Evolutionary conservation across 2,797 vertebrate species (phyloP), one percentile per base, ranked within the genome.

Genomic region (Onychomys leucogaster): DNA sequence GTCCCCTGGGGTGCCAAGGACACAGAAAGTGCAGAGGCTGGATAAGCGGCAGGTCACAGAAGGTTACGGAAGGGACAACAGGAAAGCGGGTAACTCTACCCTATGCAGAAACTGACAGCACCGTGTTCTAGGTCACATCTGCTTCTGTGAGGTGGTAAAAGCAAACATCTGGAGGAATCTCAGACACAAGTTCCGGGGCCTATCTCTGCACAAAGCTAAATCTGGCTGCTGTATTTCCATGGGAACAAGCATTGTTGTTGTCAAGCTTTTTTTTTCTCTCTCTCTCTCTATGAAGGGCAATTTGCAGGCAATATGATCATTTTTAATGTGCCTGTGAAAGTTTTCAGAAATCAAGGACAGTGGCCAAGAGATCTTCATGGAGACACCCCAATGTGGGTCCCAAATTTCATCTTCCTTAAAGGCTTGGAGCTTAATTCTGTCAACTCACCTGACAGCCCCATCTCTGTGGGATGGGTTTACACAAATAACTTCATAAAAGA

Each of bases 81-180:
- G 59, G 25, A 85, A 81, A 96, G n/a, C n/a, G 67, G 71, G 89
- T 29, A 29, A 71, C 32, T 32, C 27, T 8, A 6, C 6, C 81
- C 57, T 91, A 61, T 25, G 32, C 34, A 77, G 71, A 89, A 89
- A 95, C 83, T 46, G 29, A 41, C 27, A 91, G 34, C 61, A 89
- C 67, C 41, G 16, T 92, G 61, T 92, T 94, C 94, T 71, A 73
- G 93, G 94, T 94, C 88, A 83, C 92, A 92, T 95, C 71, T 92
- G 85, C 57, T 82, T 88, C 89, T 88, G 49, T 63, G 43, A 94
- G 52, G 32, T 83, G 43, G 23, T 32, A 90, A 16, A 61, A 19
- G 29, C 67, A 49, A 96, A 85, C 88, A 94, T 97, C 94, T 94
- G 95, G 90, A 95, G 59, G 77, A 93, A 59, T 5, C 43, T 84